Conservation (phyloP, 2,797 vertebrate genomes). For the Parambassis ranga region DNA sequence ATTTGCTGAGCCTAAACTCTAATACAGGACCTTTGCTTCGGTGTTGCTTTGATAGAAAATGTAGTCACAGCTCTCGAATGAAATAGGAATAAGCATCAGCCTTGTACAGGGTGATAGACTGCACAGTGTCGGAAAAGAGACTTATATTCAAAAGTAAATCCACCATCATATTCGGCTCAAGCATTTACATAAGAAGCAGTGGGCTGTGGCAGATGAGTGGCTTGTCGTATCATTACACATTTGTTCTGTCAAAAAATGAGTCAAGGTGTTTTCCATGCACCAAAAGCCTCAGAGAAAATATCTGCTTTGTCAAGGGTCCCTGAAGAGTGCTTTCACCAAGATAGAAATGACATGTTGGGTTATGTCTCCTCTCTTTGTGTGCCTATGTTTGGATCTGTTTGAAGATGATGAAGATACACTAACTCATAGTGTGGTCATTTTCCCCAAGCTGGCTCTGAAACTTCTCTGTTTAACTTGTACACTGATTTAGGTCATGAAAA, state of each 20-base stretch:
- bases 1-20: slow-evolving; percentile 27
- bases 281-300: slow-evolving; percentile 44
- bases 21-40: slow-evolving; percentile 29
- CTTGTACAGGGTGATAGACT: slow-evolving; percentile 76
- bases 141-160: slow-evolving; percentile 70
- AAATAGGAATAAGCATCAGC: slow-evolving; percentile 68
- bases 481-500: not conserved
- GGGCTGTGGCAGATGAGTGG: slow-evolving; percentile 86
- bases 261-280: slow-evolving; percentile 77
- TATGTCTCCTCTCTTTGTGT: slow-evolving; percentile 4
- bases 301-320: slow-evolving; percentile 57
- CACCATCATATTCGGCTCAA: slow-evolving; percentile 83
- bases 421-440: not conserved
- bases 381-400: slow-evolving; percentile 6
- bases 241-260: slow-evolving; percentile 85
- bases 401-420: slow-evolving; percentile 2
- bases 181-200: slow-evolving; percentile 92
- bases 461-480: not conserved
- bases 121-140: slow-evolving; percentile 64
- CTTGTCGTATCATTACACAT: slow-evolving; percentile 84
- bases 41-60: slow-evolving; percentile 37
- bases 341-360: slow-evolving; percentile 56
- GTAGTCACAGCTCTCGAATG: slow-evolving; percentile 56
- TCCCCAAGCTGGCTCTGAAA: not conserved
- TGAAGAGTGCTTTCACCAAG: slow-evolving; percentile 50